phyloP scores from a whole-genome alignment of 2,797 vertebrate species.

The Poeciliopsis infans region DNA sequence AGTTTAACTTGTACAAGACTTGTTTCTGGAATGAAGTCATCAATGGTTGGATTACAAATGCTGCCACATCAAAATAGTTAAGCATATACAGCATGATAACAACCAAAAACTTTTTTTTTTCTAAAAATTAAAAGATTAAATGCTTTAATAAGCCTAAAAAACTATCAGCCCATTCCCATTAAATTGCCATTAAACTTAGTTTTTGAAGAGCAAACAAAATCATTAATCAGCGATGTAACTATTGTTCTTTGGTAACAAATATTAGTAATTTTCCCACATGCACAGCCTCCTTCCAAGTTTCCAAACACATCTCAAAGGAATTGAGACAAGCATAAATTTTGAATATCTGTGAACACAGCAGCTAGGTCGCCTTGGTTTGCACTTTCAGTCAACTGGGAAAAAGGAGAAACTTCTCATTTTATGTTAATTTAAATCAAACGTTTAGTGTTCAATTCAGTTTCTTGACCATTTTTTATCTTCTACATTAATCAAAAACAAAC shows the following conservation, averaged over 20 bases:
- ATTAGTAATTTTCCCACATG: not conserved
- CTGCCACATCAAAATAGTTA: not conserved
- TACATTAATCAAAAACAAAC: not conserved
- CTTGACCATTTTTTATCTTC: not conserved
- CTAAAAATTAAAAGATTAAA: not conserved
- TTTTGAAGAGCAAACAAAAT: not conserved
- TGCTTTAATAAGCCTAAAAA: not conserved
- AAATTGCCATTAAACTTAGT: not conserved
- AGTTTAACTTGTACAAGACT: slow-evolving; percentile 7
- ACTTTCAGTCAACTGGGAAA: not conserved
- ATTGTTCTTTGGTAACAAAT: not conserved
- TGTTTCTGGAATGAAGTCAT: not conserved
- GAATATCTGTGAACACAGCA: not conserved
- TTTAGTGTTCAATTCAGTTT: not conserved
- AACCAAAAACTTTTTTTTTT: not conserved
- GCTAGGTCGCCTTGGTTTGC: not conserved
- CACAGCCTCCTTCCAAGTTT: not conserved
- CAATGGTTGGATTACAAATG: not conserved
- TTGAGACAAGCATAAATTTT: not conserved
- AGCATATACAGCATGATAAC: not conserved
- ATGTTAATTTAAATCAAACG: not conserved
- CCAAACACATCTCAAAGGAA: not conserved
- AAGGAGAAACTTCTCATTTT: not conserved
- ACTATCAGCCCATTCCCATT: not conserved
- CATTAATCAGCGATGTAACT: not conserved